Evolutionary conservation across 2,797 vertebrate genomes (phyloP).

Genomic region (Miichthys miiuy): DNA sequence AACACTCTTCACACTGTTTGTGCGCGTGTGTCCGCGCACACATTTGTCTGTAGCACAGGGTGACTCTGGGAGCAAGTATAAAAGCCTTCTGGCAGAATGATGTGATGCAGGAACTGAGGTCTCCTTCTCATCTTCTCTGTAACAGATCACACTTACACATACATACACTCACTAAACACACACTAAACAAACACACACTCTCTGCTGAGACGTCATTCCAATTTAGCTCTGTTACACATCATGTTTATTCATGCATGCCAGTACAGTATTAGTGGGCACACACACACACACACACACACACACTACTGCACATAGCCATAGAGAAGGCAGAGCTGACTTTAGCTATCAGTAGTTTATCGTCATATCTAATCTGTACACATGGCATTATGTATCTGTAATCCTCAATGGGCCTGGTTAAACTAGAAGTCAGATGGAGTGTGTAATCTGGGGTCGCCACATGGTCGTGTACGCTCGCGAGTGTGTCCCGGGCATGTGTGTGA

Average conservation of each 20-base stretch:
- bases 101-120: slow-evolving; percentile 77
- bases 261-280: slow-evolving; percentile 70
- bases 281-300: slow-evolving; percentile 44
- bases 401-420: slow-evolving; percentile 80
- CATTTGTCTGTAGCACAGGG: slow-evolving; percentile 69
- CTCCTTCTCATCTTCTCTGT: slow-evolving; percentile 79
- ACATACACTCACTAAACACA: slow-evolving; percentile 34
- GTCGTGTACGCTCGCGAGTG: slow-evolving; percentile 48
- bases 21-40: slow-evolving; percentile 20
- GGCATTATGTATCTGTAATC: slow-evolving; percentile 81
- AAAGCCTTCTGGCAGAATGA: slow-evolving; percentile 81
- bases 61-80: slow-evolving; percentile 78
- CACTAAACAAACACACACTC: slow-evolving; percentile 56
- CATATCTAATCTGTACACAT: slow-evolving; percentile 86
- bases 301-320: slow-evolving; percentile 50
- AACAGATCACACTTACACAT: slow-evolving; percentile 69
- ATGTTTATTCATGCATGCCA: slow-evolving; percentile 86
- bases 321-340: slow-evolving; percentile 78
- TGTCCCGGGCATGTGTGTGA: slow-evolving; percentile 50
- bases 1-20: slow-evolving; percentile 58
- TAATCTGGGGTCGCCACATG: slow-evolving; percentile 70
- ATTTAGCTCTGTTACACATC: slow-evolving; percentile 85
- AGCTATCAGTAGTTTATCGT: slow-evolving; percentile 86
- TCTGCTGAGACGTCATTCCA: slow-evolving; percentile 81
- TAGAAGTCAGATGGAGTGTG: slow-evolving; percentile 78